Evolutionary conservation across 2,113 vertebrate species (phyloP).

Genomic region (Corvus hawaiiensis): DNA sequence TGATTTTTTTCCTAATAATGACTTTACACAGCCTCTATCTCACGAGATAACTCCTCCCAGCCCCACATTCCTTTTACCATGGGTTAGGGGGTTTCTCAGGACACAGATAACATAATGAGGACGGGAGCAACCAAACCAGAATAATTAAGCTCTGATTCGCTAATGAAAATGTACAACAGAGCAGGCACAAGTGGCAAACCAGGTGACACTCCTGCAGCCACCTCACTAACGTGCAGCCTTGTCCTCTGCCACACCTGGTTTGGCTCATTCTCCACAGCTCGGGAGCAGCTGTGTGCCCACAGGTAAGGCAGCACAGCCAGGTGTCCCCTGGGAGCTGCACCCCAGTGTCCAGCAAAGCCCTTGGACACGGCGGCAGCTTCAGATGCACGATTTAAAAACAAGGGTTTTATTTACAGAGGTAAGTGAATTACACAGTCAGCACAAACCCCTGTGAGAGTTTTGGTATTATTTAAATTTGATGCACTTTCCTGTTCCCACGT

Average conservation of each 20-base stretch:
- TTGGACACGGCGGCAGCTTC: neutral
- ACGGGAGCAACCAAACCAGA: neutral
- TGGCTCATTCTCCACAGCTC: neutral
- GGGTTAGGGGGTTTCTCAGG: neutral
- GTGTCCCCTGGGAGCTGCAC: neutral
- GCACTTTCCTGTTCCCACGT: neutral
- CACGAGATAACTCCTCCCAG: neutral
- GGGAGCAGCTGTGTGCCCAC: neutral
- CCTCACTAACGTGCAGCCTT: neutral
- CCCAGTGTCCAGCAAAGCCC: neutral
- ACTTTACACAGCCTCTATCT: neutral
- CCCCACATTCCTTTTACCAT: neutral
- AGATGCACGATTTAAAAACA: neutral
- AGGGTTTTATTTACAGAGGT: neutral
- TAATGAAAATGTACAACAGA: neutral
- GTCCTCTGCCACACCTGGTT: neutral
- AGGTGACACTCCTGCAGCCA: neutral
- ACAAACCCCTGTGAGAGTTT: neutral
- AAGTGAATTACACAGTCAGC: neutral
- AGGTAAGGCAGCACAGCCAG: neutral
- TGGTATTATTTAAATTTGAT: neutral
- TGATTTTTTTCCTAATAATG: neutral
- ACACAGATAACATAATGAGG: neutral
- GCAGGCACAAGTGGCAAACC: neutral
- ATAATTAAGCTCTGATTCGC: neutral